Evolutionary conservation across 2,797 vertebrate genomes (phyloP).

Genomic region (Sebastes vulpes): DNA sequence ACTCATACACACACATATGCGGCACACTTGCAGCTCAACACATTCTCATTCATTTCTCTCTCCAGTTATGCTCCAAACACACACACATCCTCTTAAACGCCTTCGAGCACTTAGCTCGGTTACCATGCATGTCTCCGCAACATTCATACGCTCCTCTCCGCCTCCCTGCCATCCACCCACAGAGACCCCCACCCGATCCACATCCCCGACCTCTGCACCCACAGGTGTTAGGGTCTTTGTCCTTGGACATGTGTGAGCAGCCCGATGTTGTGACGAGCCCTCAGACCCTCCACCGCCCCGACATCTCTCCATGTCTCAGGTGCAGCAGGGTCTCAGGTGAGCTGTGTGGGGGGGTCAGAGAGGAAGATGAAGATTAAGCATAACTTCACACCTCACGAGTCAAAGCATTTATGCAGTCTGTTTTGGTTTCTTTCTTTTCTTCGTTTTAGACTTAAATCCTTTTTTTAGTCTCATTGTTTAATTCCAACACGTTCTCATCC

Average conservation of each 20-base stretch:
- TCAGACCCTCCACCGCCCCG: slow-evolving; percentile 77
- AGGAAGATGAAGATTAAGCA: slow-evolving; percentile 37
- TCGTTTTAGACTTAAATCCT: not conserved
- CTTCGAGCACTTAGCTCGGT: slow-evolving; percentile 71
- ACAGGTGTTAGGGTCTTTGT: slow-evolving; percentile 94
- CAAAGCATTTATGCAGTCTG: slow-evolving; percentile 31
- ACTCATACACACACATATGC: not conserved
- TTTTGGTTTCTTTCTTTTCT: not conserved
- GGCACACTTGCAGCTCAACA: slow-evolving; percentile 47
- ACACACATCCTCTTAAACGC: slow-evolving; percentile 62
- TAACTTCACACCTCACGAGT: slow-evolving; percentile 56
- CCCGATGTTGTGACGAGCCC: slow-evolving; percentile 87
- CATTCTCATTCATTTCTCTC: slow-evolving; percentile 54
- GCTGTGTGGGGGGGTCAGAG: not conserved
- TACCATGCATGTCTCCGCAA: slow-evolving; percentile 68
- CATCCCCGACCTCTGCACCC: slow-evolving; percentile 86
- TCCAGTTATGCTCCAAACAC: slow-evolving; percentile 43
- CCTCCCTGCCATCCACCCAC: slow-evolving; percentile 40
- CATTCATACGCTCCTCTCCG: slow-evolving; percentile 37
- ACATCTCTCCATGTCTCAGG: slow-evolving; percentile 54
- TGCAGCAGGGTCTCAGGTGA: not conserved
- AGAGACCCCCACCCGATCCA: slow-evolving; percentile 57
- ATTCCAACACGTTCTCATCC: too few relatives aligned
- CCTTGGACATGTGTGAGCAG: slow-evolving; percentile 85
- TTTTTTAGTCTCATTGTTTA: too few relatives aligned